phyloP scores from a whole-genome alignment of 1,140 invertebrate genomes.

The Trichogramma pretiosum region DNA sequence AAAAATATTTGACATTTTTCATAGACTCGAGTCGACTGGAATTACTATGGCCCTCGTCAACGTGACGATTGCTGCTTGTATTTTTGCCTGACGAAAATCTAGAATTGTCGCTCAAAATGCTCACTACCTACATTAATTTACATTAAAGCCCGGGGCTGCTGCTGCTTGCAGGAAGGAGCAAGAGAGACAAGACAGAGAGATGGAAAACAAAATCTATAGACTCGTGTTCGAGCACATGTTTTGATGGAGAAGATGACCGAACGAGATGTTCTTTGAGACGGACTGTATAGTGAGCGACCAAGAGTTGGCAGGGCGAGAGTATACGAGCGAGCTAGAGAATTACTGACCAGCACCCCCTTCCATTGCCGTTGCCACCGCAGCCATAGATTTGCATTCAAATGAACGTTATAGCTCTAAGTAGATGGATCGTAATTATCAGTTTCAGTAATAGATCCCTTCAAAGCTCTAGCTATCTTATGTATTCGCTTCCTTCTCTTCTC shows the following conservation, averaged over 20 bases:
- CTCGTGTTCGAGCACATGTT: constrained; percentile 1
- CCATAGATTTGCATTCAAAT: constrained; percentile 50
- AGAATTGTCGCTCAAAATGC: constrained; percentile 17
- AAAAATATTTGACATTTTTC: too few relatives aligned
- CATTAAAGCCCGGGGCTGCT: constrained; percentile 26
- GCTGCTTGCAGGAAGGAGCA: too few relatives aligned
- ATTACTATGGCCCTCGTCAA: too few relatives aligned
- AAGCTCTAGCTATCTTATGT: constrained; percentile 22
- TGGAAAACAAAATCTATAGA: constrained; percentile 21
- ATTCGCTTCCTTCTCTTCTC: constrained; percentile 2
- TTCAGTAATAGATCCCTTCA: constrained; percentile 45
- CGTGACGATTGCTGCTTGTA: too few relatives aligned
- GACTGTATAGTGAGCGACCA: constrained; percentile 31
- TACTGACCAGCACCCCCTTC: constrained; percentile 42
- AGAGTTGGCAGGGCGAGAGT: constrained; percentile 36
- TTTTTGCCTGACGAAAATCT: not conserved
- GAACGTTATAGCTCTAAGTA: constrained; percentile 49
- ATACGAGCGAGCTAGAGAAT: constrained; percentile 47
- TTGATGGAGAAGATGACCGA: constrained; percentile 42
- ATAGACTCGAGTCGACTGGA: too few relatives aligned
- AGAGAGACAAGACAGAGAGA: constrained; percentile 16
- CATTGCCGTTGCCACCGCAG: too few relatives aligned
- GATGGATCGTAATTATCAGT: constrained; percentile 48
- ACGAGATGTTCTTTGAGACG: constrained; percentile 48
- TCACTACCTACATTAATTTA: constrained; percentile 24